Evolutionary conservation across 2,113 vertebrate genomes (phyloP), one percentile per base, ranked within the genome.

Genomic region (Balaenoptera acutorostrata): DNA sequence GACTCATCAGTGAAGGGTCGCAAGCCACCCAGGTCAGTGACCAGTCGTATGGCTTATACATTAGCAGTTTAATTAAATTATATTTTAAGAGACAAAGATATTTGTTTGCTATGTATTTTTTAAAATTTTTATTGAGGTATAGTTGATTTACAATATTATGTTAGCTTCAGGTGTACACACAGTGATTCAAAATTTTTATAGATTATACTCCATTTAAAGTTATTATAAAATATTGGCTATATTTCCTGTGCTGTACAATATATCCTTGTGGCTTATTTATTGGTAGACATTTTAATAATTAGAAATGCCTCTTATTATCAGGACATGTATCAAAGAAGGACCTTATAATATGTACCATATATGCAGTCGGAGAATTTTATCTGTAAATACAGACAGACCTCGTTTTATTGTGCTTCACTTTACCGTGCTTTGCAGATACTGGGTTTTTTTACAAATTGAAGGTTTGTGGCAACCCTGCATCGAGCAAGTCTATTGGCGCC

Each of bases 51-150:
- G 52, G 81, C 39, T 66, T 75, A 55, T 59, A 29, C 27, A 6
- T 91, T 61, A 81, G 86, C 63, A 59, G 80, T 88, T 78, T 96
- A 90, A 88, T 96, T 97, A 97, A 90, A 68, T 96, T 94, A 95
- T 93, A 77, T 93, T 92, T 92, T 94, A 85, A 72, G 95, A 94
- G 68, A 85, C 27, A 74, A 90, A 80, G 74, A 71, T 86, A 41
- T 61, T 66, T 92, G 78, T 87, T 95, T 86, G 89, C 44, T 85
- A 74, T 36, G 61, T 55, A 78, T 23, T 46, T 49, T 12, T 13
- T 0, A 0, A 5, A 75, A 20, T 78, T 78, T 33, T 78, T 78
- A 55, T 33, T 33, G 18, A 78, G 33, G 18, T 23, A 52, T n/a
- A n/a, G 74, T 78, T 78, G 21, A n/a, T 49, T 55, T 78, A n/a